Conservation (phyloP, 1,140 invertebrate species). For the Aleiodes sp. region DNA sequence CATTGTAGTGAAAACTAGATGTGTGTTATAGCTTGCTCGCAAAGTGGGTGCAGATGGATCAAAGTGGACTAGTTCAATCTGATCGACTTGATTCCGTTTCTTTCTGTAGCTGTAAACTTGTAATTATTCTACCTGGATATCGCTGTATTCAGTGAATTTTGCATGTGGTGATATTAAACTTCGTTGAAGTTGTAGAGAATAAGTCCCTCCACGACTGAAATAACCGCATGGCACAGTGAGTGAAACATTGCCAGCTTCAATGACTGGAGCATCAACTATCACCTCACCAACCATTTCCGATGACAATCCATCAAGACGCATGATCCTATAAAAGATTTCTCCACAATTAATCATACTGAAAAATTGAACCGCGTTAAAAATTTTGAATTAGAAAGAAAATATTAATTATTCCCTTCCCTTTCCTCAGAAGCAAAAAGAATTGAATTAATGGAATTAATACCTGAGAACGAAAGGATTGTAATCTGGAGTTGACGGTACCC, state of each 20-base stretch:
- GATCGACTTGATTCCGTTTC: too few species aligned
- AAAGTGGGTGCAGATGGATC: too few species aligned
- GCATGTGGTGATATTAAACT: constrained; percentile 58
- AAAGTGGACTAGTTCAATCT: too few species aligned
- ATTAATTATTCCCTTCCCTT: neutral
- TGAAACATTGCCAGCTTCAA: constrained; percentile 51
- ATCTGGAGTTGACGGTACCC: constrained; percentile 25
- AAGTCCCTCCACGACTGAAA: constrained; percentile 73
- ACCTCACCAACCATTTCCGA: constrained; percentile 60
- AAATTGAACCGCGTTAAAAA: neutral
- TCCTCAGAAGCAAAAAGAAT: neutral
- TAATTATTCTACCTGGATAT: constrained; percentile 49
- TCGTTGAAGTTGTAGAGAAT: constrained; percentile 58
- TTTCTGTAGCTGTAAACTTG: too few species aligned
- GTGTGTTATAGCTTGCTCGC: too few species aligned
- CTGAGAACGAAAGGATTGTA: constrained; percentile 46
- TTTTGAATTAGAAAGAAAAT: too few species aligned
- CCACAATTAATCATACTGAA: constrained; percentile 9
- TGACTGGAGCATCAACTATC: constrained; percentile 44
- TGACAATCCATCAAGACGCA: constrained; percentile 56
- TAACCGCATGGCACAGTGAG: constrained; percentile 75
- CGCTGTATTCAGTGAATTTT: constrained; percentile 46
- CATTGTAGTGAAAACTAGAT: too few species aligned
- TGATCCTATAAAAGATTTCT: constrained; percentile 46
- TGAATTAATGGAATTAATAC: constrained; percentile 31